Evolutionary conservation across 2,113 vertebrate genomes (phyloP).

Genomic region (Hemicordylus capensis): DNA sequence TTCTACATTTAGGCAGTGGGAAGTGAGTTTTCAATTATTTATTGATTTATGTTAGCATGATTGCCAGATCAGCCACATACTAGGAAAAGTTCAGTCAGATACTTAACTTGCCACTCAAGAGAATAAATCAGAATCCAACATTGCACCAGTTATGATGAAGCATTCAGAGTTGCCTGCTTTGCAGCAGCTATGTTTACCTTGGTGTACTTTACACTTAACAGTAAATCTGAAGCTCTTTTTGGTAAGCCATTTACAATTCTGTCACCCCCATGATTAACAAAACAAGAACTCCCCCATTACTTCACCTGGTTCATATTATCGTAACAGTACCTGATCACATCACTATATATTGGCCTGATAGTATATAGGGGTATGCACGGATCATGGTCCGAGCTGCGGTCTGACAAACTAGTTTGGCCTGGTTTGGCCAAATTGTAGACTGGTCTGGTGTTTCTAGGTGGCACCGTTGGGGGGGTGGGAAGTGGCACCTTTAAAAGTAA

Average conservation of each 20-base stretch:
- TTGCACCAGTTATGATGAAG: accelerated
- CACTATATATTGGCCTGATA: accelerated
- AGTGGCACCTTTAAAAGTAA: too few relatives aligned
- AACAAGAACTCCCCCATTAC: not conserved
- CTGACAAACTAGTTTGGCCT: too few relatives aligned
- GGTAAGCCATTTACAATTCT: not conserved
- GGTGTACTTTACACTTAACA: not conserved
- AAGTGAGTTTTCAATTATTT: not conserved
- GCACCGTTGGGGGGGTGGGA: too few relatives aligned
- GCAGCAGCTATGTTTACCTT: not conserved
- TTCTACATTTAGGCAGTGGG: not conserved
- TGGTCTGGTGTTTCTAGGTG: too few relatives aligned
- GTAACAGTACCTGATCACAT: not conserved
- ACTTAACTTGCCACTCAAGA: not conserved
- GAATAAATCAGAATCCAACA: not conserved
- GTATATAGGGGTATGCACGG: too few relatives aligned
- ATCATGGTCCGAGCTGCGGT: too few relatives aligned
- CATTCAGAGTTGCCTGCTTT: not conserved
- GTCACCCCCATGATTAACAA: not conserved
- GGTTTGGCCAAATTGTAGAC: too few relatives aligned
- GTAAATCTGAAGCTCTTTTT: not conserved
- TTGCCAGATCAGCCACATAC: not conserved
- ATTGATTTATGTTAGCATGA: not conserved
- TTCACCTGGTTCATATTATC: not conserved
- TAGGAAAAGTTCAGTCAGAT: not conserved